phyloP scores from a whole-genome alignment of 2,113 vertebrate genomes.

The Hystrix cristata region DNA sequence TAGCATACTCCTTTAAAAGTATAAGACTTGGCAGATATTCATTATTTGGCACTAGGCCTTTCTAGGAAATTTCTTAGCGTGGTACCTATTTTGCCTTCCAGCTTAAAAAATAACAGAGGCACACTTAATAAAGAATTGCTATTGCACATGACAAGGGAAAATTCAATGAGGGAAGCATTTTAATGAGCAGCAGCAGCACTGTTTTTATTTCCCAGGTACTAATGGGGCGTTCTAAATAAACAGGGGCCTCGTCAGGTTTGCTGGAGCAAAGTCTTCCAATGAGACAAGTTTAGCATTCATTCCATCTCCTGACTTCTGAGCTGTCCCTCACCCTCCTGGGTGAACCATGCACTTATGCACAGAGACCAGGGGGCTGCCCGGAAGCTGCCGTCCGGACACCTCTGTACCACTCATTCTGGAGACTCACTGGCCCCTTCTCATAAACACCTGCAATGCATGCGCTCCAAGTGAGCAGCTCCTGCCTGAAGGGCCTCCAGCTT shows the following conservation, averaged over 20 bases:
- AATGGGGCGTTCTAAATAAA: conserved; percentile 14
- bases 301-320: rapidly evolving
- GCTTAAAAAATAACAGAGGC: conserved; percentile 23
- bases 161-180: not conserved
- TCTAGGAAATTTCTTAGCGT: not conserved
- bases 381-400: not conserved
- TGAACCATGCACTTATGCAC: not conserved
- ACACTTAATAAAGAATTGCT: not conserved
- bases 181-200: not conserved
- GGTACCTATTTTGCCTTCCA: not conserved
- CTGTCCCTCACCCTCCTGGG: not conserved
- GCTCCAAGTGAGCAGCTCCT: conserved; percentile 17
- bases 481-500: conserved; percentile 72
- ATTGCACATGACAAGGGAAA: not conserved
- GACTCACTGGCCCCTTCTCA: conserved; percentile 53
- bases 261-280: not conserved
- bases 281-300: not conserved
- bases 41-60: not conserved
- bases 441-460: conserved; percentile 65
- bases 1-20: not conserved
- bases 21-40: not conserved
- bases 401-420: conserved; percentile 20
- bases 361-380: not conserved
- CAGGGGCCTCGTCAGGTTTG: not conserved
- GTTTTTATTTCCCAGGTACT: not conserved